Conservation (phyloP, 2,888 invertebrate species). For the Nomada hirtipes region DNA sequence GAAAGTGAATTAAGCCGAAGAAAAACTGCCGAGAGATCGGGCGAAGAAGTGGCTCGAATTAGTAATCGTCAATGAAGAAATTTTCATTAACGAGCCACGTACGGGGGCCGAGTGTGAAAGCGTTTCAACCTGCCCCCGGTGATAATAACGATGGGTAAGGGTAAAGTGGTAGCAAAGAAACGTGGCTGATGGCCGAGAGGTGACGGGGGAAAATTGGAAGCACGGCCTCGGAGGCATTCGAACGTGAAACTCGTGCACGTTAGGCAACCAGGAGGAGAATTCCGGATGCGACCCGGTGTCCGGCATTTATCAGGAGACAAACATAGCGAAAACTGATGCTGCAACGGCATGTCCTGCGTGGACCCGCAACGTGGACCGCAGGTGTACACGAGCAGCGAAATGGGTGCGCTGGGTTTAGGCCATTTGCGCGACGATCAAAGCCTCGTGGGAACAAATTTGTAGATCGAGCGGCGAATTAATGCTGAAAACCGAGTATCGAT, state of each 20-base stretch:
- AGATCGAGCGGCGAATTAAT: constrained; percentile 17
- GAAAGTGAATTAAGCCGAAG: constrained; percentile 25
- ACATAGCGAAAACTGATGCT: constrained; percentile 61
- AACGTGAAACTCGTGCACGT: background rate
- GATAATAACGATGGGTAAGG: constrained; percentile 11
- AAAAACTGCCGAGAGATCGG: constrained; percentile 33
- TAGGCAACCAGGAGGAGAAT: background rate
- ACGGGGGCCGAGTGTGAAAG: constrained; percentile 19
- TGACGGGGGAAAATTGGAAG: background rate
- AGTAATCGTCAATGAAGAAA: constrained; percentile 53
- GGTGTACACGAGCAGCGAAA: constrained; percentile 50
- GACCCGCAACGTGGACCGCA: constrained; percentile 39
- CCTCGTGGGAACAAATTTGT: constrained; percentile 47
- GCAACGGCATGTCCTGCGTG: constrained; percentile 17
- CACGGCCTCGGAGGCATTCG: no score
- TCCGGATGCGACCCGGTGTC: constrained; percentile 2
- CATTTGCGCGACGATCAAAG: constrained; percentile 43
- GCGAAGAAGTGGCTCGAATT: constrained; percentile 31
- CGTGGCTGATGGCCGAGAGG: background rate
- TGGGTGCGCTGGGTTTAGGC: constrained; percentile 12
- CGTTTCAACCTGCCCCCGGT: constrained; percentile 16
- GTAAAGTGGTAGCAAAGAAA: background rate
- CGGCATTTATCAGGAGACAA: constrained; percentile 64
- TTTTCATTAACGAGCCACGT: constrained; percentile 25
- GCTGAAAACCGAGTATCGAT: constrained; percentile 25